Conservation (phyloP, 2,797 vertebrate species). For the Phrynocephalus forsythii region DNA sequence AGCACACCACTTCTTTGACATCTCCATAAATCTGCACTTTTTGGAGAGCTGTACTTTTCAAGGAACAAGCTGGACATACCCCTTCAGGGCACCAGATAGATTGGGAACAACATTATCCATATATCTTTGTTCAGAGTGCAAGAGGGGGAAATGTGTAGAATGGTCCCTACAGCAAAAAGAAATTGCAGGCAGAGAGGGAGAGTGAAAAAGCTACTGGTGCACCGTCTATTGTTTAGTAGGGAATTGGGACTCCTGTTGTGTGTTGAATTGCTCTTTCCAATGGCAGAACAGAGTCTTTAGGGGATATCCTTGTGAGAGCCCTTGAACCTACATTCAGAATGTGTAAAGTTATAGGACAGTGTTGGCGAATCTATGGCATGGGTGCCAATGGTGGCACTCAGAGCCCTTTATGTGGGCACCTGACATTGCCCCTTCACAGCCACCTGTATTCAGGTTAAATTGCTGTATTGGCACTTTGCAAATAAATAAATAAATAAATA, state of each 20-base stretch:
- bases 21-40: neutral
- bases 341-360: neutral
- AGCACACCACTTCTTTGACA: neutral
- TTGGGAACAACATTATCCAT: neutral
- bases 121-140: constrained; percentile 15
- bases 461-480: too few species aligned
- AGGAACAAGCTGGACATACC: rapidly evolving
- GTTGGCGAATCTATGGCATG: too few species aligned
- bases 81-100: rapidly evolving
- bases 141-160: neutral
- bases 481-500: too few species aligned
- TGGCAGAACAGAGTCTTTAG: neutral
- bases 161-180: neutral
- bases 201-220: neutral
- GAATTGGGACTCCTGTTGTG: neutral
- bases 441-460: too few species aligned
- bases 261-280: neutral
- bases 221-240: neutral
- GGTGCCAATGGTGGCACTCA: too few species aligned
- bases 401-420: too few species aligned
- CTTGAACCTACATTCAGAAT: neutral
- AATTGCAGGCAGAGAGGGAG: neutral
- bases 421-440: too few species aligned
- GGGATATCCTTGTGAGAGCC: neutral
- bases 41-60: rapidly evolving